Percentiles rank a stretch among this genome's conserved stretches.
phyloP scores from a whole-genome alignment of 2,113 vertebrate genomes.

The Callocephalon fimbriatum region DNA sequence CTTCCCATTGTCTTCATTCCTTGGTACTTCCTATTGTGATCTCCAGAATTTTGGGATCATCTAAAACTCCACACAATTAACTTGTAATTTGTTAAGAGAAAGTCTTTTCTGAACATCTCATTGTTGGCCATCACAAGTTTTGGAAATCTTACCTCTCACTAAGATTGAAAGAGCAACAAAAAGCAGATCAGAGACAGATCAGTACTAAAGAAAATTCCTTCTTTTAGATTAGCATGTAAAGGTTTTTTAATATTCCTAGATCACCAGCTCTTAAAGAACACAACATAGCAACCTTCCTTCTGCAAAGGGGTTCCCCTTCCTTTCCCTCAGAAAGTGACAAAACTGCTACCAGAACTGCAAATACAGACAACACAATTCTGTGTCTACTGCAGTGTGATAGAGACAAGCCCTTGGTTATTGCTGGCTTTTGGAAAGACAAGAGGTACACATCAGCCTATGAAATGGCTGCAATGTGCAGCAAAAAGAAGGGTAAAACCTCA shows the following conservation, averaged over 20 bases:
- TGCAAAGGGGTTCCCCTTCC: neutral
- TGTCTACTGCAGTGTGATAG: neutral
- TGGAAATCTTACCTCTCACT: neutral
- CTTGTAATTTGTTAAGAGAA: neutral
- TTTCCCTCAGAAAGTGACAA: neutral
- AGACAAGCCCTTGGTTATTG: neutral
- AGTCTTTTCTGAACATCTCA: neutral
- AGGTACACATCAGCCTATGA: neutral
- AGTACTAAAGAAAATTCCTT: neutral
- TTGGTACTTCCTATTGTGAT: neutral
- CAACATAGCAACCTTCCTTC: neutral
- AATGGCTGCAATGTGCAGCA: neutral
- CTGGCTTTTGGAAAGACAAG: neutral
- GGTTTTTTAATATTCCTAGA: neutral
- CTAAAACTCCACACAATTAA: neutral
- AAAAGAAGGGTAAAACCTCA: neutral
- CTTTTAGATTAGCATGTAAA: neutral
- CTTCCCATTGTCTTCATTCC: neutral
- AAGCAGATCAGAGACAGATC: neutral
- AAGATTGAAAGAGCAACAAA: neutral
- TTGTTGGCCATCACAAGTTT: neutral
- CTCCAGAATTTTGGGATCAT: neutral
- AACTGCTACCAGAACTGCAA: neutral
- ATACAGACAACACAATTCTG: neutral
- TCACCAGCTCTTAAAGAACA: neutral